Evolutionary conservation across 2,113 vertebrate species (phyloP).

Genomic region (Lampris incognitus): DNA sequence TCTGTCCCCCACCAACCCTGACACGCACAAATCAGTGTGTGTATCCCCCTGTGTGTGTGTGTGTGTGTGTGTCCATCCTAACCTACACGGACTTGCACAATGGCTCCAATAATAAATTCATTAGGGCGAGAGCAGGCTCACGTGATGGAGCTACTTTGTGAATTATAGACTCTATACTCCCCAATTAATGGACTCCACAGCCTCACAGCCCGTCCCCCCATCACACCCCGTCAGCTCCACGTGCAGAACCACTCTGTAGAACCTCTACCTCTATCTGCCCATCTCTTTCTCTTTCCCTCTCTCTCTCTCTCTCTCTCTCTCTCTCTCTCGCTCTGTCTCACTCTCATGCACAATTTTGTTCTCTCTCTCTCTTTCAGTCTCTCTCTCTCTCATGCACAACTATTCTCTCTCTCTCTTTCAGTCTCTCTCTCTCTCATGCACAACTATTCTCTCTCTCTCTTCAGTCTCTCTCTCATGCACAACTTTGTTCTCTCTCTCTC

Average conservation of each 20-base stretch:
- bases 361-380: neutral
- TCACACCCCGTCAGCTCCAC: neutral
- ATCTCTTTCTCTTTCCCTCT: too few species aligned
- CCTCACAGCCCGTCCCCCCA: neutral
- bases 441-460: neutral
- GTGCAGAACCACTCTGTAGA: neutral
- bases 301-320: too few species aligned
- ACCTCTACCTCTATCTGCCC: neutral
- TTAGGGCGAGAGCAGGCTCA: conserved; percentile 40
- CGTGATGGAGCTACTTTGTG: conserved; percentile 54
- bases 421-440: neutral
- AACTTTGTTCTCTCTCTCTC: too few species aligned
- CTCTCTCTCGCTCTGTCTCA: too few species aligned
- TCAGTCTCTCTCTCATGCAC: neutral
- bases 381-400: too few species aligned
- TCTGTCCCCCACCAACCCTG: conserved; percentile 32
- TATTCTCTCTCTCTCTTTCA: too few species aligned
- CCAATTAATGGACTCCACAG: conserved; percentile 50
- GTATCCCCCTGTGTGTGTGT: neutral
- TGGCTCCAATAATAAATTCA: conserved; percentile 61
- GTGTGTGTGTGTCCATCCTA: conserved; percentile 7
- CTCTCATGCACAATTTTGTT: neutral
- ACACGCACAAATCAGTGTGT: conserved; percentile 33
- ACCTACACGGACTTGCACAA: conserved; percentile 4
- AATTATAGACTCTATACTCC: conserved; percentile 59